These are phyloP conservation scores for Lithophane ornitopus DNA, from an alignment of 2,888 invertebrate genomes.

Conservation along the genomic window DNA sequence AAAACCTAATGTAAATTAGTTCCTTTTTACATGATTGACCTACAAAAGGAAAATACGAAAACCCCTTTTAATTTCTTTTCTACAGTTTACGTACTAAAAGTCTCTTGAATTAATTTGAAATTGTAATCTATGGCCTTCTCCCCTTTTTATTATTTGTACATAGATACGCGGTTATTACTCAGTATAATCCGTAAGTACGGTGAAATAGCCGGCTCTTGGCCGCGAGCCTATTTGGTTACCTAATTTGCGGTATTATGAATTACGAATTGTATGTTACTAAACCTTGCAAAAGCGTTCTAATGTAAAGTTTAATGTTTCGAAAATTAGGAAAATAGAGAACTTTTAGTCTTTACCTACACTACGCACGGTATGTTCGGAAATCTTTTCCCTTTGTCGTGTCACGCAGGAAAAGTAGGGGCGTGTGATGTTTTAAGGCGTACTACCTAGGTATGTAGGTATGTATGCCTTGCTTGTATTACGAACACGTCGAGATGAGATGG, in stretches of 20 bases:
- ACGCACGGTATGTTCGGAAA: slow-evolving; percentile 27
- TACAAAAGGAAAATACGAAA: slow-evolving; percentile 42
- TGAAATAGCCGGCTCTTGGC: slow-evolving; percentile 55
- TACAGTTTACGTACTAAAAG: slow-evolving; percentile 34
- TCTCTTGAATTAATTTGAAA: slow-evolving; percentile 47
- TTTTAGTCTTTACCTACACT: slow-evolving; percentile 5
- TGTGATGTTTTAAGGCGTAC: slow-evolving; percentile 21
- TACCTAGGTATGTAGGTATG: background rate
- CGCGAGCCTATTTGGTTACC: slow-evolving; percentile 59
- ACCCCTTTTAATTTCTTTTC: slow-evolving; percentile 42
- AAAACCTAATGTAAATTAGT: slow-evolving; percentile 59
- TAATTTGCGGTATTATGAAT: slow-evolving; percentile 65
- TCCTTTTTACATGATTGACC: slow-evolving; percentile 48
- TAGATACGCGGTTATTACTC: slow-evolving; percentile 38
- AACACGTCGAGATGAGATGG: slow-evolving; percentile 43
- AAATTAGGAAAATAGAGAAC: slow-evolving; percentile 40
- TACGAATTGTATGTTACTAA: slow-evolving; percentile 54
- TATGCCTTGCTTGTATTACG: slow-evolving; percentile 32
- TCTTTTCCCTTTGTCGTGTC: slow-evolving; percentile 43
- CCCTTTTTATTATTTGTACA: slow-evolving; percentile 51
- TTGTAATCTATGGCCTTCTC: slow-evolving; percentile 45
- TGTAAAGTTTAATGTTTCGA: slow-evolving; percentile 49
- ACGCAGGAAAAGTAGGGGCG: slow-evolving; percentile 39
- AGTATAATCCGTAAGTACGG: slow-evolving; percentile 53
- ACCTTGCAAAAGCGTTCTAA: slow-evolving; percentile 42